These are phyloP conservation scores for Premnoplex brunnescens DNA, from an alignment of 2,797 vertebrate species.

Conservation along the genomic window DNA sequence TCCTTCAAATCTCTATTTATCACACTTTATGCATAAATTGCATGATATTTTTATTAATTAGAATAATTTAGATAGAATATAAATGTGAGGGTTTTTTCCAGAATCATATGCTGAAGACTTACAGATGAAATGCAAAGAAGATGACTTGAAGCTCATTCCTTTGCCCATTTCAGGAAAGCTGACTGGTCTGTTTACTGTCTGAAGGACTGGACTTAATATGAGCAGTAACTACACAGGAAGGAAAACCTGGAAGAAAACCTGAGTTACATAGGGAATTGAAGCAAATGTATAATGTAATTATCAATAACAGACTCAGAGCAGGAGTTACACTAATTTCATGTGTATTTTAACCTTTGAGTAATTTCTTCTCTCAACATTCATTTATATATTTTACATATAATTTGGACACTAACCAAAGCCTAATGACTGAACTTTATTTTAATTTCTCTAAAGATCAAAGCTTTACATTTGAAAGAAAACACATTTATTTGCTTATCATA, in stretches of 20 bases:
- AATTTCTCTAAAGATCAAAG: slow-evolving; percentile 62
- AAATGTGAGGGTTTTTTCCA: not conserved
- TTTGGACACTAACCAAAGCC: slow-evolving; percentile 62
- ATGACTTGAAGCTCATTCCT: not conserved
- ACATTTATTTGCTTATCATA: slow-evolving; percentile 50
- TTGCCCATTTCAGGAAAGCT: not conserved
- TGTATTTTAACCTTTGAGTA: slow-evolving; percentile 47
- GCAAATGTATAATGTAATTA: slow-evolving; percentile 41
- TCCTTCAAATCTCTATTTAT: not conserved
- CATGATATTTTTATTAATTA: not conserved
- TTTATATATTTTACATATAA: slow-evolving; percentile 59
- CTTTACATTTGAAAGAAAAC: slow-evolving; percentile 21
- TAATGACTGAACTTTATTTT: slow-evolving; percentile 63
- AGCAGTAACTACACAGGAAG: not conserved
- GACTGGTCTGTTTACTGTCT: not conserved
- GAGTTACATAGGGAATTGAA: slow-evolving; percentile 56
- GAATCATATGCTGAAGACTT: not conserved
- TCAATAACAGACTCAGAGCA: slow-evolving; percentile 50
- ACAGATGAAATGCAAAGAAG: not conserved
- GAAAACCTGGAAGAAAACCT: not conserved
- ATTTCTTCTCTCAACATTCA: slow-evolving; percentile 62
- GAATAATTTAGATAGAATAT: not conserved
- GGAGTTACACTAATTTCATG: not conserved
- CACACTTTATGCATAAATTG: not conserved
- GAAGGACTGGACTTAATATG: not conserved